These are phyloP conservation scores for Micoletzkya japonica DNA, from an alignment of 2,888 invertebrate species.

Conservation along the genomic window DNA sequence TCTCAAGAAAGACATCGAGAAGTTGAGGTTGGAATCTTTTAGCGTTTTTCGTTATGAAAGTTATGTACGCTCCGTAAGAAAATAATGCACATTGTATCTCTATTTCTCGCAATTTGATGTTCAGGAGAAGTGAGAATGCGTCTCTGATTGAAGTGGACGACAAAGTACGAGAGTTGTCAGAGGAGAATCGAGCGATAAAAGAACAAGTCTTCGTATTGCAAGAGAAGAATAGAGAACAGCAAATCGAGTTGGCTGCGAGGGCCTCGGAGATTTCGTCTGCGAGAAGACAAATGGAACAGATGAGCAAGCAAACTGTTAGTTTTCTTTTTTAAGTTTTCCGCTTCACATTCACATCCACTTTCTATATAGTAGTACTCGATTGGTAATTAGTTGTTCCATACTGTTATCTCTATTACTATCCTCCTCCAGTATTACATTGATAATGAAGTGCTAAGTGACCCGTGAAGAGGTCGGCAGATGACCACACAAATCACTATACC, in stretches of 20 bases:
- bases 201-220: constrained; percentile 57
- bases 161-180: constrained; percentile 48
- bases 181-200: constrained; percentile 56
- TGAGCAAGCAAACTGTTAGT: constrained; percentile 50
- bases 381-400: not conserved
- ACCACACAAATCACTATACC: not conserved
- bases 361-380: not conserved
- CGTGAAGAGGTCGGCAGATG: too few species aligned
- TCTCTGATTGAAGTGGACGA: constrained; percentile 48
- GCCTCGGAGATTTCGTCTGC: constrained; percentile 48
- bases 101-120: not conserved
- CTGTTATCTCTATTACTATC: constrained; percentile 15
- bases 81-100: not conserved
- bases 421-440: too few species aligned
- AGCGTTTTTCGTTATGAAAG: not conserved
- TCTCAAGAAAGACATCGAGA: constrained; percentile 55
- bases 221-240: constrained; percentile 55
- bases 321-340: not conserved
- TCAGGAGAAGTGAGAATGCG: constrained; percentile 41
- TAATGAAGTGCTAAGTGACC: too few species aligned
- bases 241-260: constrained; percentile 44
- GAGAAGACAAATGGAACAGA: constrained; percentile 54
- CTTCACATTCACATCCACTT: not conserved
- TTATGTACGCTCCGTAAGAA: too few species aligned
- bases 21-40: constrained; percentile 36